phyloP scores from a whole-genome alignment of 1,140 invertebrate species.

The Hesperophylax magnus region DNA sequence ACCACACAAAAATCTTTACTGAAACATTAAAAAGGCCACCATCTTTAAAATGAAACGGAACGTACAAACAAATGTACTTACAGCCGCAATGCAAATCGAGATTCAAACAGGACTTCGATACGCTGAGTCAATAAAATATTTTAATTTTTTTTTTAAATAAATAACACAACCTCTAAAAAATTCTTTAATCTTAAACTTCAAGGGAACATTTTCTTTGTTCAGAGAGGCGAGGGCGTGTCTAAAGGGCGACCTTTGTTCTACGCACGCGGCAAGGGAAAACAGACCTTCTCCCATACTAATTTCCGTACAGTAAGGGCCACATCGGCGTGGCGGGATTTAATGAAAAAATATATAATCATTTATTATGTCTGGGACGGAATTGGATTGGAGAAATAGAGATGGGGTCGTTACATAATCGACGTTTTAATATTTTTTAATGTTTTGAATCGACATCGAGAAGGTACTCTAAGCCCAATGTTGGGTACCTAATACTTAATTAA shows the following conservation, averaged over 20 bases:
- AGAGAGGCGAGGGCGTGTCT: conserved; percentile 9
- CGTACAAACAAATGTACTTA: no score
- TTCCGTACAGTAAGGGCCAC: not conserved
- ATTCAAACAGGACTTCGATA: no score
- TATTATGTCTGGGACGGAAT: conserved; percentile 21
- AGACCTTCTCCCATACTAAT: not conserved
- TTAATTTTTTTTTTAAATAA: no score
- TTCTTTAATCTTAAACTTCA: not conserved
- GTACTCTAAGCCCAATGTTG: no score
- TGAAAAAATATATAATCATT: conserved; percentile 27
- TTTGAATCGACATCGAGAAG: no score
- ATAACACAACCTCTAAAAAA: no score
- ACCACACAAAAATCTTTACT: no score
- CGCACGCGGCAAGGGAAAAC: not conserved
- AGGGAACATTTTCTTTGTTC: conserved; percentile 38
- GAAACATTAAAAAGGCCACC: no score
- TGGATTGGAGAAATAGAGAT: not conserved
- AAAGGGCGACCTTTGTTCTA: conserved; percentile 23
- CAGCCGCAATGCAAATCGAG: no score
- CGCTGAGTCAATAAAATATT: no score
- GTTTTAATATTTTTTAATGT: not conserved
- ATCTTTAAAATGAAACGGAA: no score
- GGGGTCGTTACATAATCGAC: not conserved
- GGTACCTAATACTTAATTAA: no score
- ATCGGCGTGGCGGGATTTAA: not conserved